Evolutionary conservation across 2,797 vertebrate genomes (phyloP), one percentile per base, ranked within the genome.

Genomic region (Tiaroga cobitis): DNA sequence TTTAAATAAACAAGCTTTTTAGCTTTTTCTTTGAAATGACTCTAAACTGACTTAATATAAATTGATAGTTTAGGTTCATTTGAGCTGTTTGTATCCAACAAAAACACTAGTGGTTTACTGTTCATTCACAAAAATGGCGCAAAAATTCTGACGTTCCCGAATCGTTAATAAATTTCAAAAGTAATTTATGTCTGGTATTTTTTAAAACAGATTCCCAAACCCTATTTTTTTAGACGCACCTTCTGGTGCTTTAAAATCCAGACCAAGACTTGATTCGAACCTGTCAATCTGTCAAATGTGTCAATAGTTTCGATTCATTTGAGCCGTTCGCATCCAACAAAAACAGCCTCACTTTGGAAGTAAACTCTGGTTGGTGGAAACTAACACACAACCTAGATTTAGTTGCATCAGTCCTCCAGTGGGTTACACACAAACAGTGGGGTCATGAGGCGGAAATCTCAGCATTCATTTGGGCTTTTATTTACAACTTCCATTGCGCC

Each of bases 401-500:
- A 26, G 49, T 59, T n/a, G 69, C 24, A 63, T 65, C 49, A 32
- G 26, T 54, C 78, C 32, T 83, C 26, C 51, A 41, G 46, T 67
- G 67, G 49, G 65, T 77, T 49, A 76, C 83, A 82, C 80, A 78
- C 74, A 83, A 56, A 74, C 43, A 68, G n/a, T 54, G 16, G 75
- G 73, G 70, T 87, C 79, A 81, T 51, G 56, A 73, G 29, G 72
- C 72, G 70, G 81, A 81, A 83, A 78, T 32, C 32, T 75, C 61
- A 18, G 34, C 79, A 59, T 86, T 86, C 63, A 80, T 84, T 72
- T 13, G 19, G 32, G 59, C 82, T 85, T 86, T 89, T 83, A 83
- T 87, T 89, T 70, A 69, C 77, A 43, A 63, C 83, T 81, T 75
- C 61, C 72, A 59, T 73, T 65, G 9, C 73, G 87, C 63, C 75